phyloP scores from a whole-genome alignment of 2,888 invertebrate species.

The Bursaphelenchus okinawaensis region DNA sequence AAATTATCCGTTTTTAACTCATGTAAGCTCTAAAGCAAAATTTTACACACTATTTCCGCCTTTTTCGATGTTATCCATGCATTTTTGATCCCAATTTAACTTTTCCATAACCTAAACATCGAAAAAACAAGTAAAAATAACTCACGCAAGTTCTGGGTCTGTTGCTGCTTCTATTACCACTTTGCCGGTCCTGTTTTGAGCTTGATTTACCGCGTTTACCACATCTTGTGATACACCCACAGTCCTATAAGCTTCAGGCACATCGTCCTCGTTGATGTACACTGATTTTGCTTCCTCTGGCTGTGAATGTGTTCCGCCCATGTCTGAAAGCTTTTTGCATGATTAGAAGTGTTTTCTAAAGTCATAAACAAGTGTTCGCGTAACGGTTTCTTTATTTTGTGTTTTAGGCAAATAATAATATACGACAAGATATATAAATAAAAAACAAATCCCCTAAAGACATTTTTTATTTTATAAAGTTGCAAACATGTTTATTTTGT shows the following conservation, averaged over 20 bases:
- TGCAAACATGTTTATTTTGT: too few relatives aligned
- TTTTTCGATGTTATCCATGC: too few relatives aligned
- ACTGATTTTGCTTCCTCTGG: conserved; percentile 17
- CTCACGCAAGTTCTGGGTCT: conserved; percentile 20
- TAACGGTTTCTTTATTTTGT: too few relatives aligned
- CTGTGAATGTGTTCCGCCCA: neutral
- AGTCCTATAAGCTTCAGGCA: conserved; percentile 49
- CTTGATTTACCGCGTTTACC: conserved; percentile 38
- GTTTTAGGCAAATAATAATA: too few relatives aligned
- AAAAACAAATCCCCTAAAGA: too few relatives aligned
- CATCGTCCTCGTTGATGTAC: conserved; percentile 41
- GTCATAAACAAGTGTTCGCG: too few relatives aligned
- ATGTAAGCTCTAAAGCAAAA: too few relatives aligned
- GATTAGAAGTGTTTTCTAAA: too few relatives aligned
- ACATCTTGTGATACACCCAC: conserved; percentile 52
- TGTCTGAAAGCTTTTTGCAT: neutral
- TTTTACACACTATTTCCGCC: too few relatives aligned
- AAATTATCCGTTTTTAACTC: too few relatives aligned
- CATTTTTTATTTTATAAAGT: too few relatives aligned
- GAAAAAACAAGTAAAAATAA: neutral
- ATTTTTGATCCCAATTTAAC: neutral
- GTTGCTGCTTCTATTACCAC: conserved; percentile 16
- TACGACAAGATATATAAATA: too few relatives aligned
- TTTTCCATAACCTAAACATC: neutral
- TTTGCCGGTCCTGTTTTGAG: conserved; percentile 2